phyloP scores from a whole-genome alignment of 2,888 invertebrate species.

The Lepidocyrtoides sp. region DNA sequence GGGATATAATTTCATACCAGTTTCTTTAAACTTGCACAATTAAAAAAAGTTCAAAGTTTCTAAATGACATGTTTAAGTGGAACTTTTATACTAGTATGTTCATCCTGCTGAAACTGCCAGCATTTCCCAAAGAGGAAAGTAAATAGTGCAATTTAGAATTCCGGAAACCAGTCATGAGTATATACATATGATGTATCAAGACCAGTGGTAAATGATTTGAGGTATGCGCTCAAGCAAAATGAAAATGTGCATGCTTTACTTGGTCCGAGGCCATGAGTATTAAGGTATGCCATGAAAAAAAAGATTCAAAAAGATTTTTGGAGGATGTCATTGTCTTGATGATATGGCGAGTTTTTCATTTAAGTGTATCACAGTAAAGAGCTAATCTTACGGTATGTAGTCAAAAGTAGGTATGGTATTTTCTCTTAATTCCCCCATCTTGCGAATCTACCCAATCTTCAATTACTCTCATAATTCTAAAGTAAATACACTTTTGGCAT shows the following conservation, averaged over 20 bases:
- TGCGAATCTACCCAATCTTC: neutral
- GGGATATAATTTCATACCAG: no score
- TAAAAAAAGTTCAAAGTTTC: no score
- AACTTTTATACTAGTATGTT: neutral
- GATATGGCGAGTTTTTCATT: neutral
- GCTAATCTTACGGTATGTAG: no score
- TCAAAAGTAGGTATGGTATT: no score
- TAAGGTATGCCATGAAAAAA: neutral
- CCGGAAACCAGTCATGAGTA: neutral
- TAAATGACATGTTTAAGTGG: no score
- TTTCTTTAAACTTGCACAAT: no score
- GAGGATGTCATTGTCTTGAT: constrained; percentile 13
- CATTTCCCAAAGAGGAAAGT: neutral
- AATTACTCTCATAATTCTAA: neutral
- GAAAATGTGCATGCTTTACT: neutral
- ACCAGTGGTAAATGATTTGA: neutral
- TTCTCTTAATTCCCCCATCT: no score
- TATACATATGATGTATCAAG: neutral
- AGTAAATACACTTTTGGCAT: neutral
- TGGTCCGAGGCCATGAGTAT: neutral
- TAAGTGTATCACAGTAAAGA: neutral
- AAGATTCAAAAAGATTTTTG: neutral
- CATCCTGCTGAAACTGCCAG: neutral
- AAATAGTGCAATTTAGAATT: no score
- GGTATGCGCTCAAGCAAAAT: neutral